These are phyloP conservation scores for Mycetomoellerius zeteki DNA, from an alignment of 1,140 invertebrate genomes.

Conservation along the genomic window DNA sequence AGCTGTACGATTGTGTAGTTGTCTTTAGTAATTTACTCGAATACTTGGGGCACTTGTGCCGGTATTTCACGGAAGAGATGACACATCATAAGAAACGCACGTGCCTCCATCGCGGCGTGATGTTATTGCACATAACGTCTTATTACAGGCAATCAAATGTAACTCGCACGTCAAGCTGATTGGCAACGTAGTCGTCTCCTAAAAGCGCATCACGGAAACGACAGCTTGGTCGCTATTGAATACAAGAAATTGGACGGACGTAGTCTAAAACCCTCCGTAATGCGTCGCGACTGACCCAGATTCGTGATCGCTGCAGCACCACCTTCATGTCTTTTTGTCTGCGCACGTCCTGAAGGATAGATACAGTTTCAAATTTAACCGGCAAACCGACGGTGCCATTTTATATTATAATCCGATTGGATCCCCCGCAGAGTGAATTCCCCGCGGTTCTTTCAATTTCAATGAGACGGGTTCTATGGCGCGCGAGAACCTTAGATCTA, in stretches of 20 bases:
- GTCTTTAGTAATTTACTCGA: neutral
- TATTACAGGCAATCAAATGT: constrained; percentile 60
- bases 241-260: constrained; percentile 2
- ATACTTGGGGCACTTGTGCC: constrained; percentile 18
- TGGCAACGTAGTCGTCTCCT: neutral
- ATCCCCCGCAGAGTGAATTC: neutral
- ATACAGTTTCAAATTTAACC: neutral
- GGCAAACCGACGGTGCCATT: neutral
- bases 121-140: neutral
- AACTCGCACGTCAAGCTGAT: constrained; percentile 23
- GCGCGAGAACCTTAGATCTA: neutral
- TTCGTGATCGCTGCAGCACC: constrained; percentile 51
- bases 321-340: constrained; percentile 55
- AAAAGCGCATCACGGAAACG: constrained; percentile 28
- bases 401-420: constrained; percentile 40
- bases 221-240: neutral
- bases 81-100: constrained; percentile 42
- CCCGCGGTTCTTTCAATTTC: neutral
- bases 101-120: constrained; percentile 14
- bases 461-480: neutral
- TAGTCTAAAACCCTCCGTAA: constrained; percentile 35
- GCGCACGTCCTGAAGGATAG: neutral
- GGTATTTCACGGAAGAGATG: constrained; percentile 43
- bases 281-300: constrained; percentile 66
- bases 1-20: neutral